Conservation (phyloP, 2,797 vertebrate species). For the Protosalanx chinensis region DNA sequence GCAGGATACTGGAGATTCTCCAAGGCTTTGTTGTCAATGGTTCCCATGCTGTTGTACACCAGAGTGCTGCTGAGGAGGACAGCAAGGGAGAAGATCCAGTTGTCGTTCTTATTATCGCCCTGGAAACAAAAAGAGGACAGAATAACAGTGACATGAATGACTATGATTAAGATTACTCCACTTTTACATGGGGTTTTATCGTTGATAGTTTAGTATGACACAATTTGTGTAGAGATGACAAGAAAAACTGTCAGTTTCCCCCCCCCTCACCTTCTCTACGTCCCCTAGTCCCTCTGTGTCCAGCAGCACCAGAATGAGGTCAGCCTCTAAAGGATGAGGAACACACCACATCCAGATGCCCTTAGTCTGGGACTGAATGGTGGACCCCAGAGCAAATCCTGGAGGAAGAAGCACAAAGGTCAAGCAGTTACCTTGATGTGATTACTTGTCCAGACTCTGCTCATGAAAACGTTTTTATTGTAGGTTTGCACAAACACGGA, state of each 20-base stretch:
- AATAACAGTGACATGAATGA: background rate
- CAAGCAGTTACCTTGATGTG: too few species aligned
- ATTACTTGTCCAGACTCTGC: too few species aligned
- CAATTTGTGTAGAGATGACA: background rate
- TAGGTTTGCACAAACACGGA: too few species aligned
- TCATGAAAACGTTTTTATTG: too few species aligned
- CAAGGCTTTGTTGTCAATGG: conserved; percentile 64
- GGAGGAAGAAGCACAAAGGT: background rate
- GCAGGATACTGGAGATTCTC: conserved; percentile 71
- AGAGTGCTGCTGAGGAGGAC: conserved; percentile 66
- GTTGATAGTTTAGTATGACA: background rate
- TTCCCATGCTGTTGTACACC: conserved; percentile 67
- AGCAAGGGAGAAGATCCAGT: conserved; percentile 64
- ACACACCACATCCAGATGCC: conserved; percentile 73
- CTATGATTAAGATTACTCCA: background rate
- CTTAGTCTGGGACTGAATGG: conserved; percentile 66
- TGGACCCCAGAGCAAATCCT: conserved; percentile 68
- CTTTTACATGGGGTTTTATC: background rate
- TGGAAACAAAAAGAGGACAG: conserved; percentile 28
- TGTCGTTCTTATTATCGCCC: conserved; percentile 62
- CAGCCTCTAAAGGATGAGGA: conserved; percentile 44
- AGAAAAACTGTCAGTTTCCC: background rate
- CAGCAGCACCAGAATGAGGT: conserved; percentile 57
- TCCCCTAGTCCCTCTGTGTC: conserved; percentile 66
- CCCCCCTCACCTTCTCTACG: conserved; percentile 57